Base-by-base conservation (phyloP, 2,797 vertebrate species). In the Champsocephalus esox region DNA sequence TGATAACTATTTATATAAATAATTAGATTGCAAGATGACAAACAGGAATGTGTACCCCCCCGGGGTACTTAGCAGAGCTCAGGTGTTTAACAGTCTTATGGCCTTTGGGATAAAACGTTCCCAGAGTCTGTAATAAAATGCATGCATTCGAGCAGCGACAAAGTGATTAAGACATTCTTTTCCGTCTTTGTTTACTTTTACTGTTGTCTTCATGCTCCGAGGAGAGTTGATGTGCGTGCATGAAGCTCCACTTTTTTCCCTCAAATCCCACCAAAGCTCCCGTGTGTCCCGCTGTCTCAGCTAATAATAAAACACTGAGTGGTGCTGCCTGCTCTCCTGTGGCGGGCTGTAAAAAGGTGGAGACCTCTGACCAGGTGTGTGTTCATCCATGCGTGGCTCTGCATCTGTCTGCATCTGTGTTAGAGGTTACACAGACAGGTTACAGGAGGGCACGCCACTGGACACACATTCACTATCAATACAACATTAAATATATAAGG, bases 241-340 rank as follows among this genome's bases (percentile, higher is more conserved):
- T 32, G 61, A 50, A 24, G 45, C 46, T 56, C 54, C 21, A 5
- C 45, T 60, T 48, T 44, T 52, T 77, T 76, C 74, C 73, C 63
- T 78, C 13, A 13, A 41, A 28, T 73, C 64, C 78, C 73, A 70
- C 60, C 68, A 56, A 60, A 71, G 73, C 69, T 80, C 68, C 72
- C 38, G n/a, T 67, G 48, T 70, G 32, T 80, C 77, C 49, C 12
- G 41, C 70, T 66, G 75, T 66, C 61, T 65, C 63, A 57, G 73
- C 77, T 78, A 59, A 81, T 81, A 73, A 76, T 83, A 77, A 77
- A 41, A 72, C 75, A 19, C 60, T 19, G 77, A 78, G 65, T 60
- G 50, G 62, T 65, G 54, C 56, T 55, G 19, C 24, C 48, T 44
- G 19, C 77, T 80, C 64, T 73, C 51, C 70, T 21, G 38, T 72